Conservation (phyloP, 2,113 vertebrate genomes). For the Brachyhypopomus gauderio region DNA sequence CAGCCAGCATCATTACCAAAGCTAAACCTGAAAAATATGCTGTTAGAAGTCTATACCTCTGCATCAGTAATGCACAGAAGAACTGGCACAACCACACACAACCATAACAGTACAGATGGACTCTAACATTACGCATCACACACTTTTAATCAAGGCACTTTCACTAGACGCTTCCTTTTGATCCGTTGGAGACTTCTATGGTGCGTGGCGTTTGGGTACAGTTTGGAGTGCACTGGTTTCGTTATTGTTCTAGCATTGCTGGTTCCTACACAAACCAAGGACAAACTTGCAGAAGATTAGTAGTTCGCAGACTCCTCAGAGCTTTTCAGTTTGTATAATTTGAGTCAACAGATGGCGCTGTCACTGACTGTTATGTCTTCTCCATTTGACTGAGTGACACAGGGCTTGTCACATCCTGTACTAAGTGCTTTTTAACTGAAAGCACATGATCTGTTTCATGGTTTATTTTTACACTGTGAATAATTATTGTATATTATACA, state of each 20-base stretch:
- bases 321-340: background rate
- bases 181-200: background rate
- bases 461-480: slow-evolving; percentile 7
- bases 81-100: background rate
- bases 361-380: background rate
- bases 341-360: background rate
- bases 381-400: background rate
- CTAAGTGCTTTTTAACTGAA: background rate
- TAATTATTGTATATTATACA: no score
- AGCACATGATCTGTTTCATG: background rate
- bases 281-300: background rate
- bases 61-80: background rate
- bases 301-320: background rate
- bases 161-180: background rate
- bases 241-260: no score
- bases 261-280: background rate
- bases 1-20: background rate
- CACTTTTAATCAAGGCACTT: background rate
- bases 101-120: background rate
- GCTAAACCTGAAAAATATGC: background rate
- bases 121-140: background rate
- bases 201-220: background rate
- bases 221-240: background rate
- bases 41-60: background rate
- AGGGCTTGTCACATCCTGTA: slow-evolving; percentile 6